Base-by-base conservation (phyloP, 2,113 vertebrate species). In the Heterotilapia buettikoferi region DNA sequence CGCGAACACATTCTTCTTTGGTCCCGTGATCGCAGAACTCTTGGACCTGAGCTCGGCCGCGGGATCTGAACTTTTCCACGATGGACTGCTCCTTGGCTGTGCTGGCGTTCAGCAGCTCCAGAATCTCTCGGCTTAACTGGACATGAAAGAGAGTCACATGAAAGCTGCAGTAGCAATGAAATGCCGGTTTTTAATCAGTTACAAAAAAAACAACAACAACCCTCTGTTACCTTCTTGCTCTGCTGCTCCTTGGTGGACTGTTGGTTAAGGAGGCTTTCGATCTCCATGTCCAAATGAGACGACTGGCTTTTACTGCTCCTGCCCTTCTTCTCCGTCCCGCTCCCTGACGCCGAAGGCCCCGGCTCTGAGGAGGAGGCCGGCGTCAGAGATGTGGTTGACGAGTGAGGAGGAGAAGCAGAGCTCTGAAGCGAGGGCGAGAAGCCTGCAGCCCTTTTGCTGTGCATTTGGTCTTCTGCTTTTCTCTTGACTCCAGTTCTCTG, bases 61-160 rank as follows among this genome's bases (percentile, higher is more conserved):
- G 97, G 1, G 98, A 99, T 3, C 98, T 95, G 83, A 98, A 98
- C 93, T 99, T 99, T 89, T 98, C 97, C 90, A 99, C 98, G 21
- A 98, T 99, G 73, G 98, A 98, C 80, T 99, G 98, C 84, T 99
- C 98, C 90, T 98, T 98, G 14, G 98, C 98, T 6, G 98, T 98
- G 90, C 97, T 98, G 68, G 98, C 97, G 89, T 98, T 98, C 7
- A 99, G 94, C 26, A 99, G 96, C 92, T 99, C 98, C 87, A 99
- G 95, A 84, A 98, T 99, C 95, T 99, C 98, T 92, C 97, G 96
- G 94, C 98, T 98, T 84, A 99, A 96, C 98, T 98, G 83, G 16
- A 78, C 6, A 68, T 1, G 26, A 21, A 79, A 21, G 47, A 88
- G 16, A 84, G 14, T 9, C 14, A 84, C 18, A 21, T 40, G 3